phyloP scores from a whole-genome alignment of 2,113 vertebrate species.

The Nymphicus hollandicus region DNA sequence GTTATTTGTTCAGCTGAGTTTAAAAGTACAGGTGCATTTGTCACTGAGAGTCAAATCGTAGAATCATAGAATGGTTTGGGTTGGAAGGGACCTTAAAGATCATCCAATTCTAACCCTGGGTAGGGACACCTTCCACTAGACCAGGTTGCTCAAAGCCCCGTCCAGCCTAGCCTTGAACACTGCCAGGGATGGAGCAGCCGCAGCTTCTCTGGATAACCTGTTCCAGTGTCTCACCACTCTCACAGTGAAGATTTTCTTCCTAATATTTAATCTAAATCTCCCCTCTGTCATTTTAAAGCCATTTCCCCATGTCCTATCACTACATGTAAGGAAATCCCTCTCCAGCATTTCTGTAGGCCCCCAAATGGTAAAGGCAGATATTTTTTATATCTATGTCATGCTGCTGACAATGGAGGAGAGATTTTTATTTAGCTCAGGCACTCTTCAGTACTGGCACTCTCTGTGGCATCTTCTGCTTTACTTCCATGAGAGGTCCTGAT shows the following conservation, averaged over 20 bases:
- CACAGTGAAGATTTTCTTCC: not conserved
- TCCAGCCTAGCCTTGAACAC: not conserved
- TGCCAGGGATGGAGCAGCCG: not conserved
- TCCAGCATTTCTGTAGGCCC: not conserved
- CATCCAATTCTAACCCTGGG: too few species aligned
- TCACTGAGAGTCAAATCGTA: not conserved
- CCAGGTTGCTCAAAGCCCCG: not conserved
- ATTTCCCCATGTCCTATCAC: not conserved
- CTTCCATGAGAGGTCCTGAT: not conserved
- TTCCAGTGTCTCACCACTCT: not conserved
- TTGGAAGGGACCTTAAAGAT: not conserved
- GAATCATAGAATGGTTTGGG: not conserved
- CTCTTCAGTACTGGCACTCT: not conserved
- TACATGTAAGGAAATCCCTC: not conserved
- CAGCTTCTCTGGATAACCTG: not conserved
- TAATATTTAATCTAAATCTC: not conserved
- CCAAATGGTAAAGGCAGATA: not conserved
- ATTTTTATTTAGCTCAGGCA: not conserved
- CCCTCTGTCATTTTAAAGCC: not conserved
- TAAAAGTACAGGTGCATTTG: not conserved
- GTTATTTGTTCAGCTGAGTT: not conserved
- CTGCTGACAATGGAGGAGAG: not conserved
- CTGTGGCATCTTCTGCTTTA: not conserved
- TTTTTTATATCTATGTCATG: not conserved
- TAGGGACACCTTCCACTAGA: not conserved